Percentiles rank a stretch among this genome's conserved stretches.
Evolutionary conservation across 2,113 vertebrate genomes (phyloP).

Genomic region (Gobio gobio): DNA sequence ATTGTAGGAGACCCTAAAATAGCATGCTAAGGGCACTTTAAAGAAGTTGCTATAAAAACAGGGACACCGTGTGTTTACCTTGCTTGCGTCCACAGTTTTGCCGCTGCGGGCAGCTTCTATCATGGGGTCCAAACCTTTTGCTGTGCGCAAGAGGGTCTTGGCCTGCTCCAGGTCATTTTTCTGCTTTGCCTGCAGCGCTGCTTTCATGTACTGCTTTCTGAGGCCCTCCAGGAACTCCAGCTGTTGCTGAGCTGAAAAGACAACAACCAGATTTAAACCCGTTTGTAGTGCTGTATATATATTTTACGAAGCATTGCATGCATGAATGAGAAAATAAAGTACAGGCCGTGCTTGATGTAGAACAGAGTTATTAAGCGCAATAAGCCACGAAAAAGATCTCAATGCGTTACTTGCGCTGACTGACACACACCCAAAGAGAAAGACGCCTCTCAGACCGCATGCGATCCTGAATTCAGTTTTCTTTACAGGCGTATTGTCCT

Average conservation of each 20-base stretch:
- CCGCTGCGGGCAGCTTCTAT: constrained; percentile 81
- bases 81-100: constrained; percentile 80
- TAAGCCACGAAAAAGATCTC: no score
- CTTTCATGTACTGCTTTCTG: constrained; percentile 89
- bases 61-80: constrained; percentile 65
- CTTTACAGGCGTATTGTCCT: no score
- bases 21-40: background rate
- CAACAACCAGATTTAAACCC: background rate
- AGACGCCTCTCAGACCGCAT: no score
- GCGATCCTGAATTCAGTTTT: no score
- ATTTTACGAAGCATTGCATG: no score
- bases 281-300: no score
- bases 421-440: no score
- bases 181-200: constrained; percentile 91
- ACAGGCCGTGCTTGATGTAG: no score
- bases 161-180: constrained; percentile 90
- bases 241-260: constrained; percentile 78
- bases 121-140: constrained; percentile 83
- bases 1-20: no score
- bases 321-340: no score
- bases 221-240: constrained; percentile 87
- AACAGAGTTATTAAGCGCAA: no score
- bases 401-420: no score
- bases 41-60: background rate
- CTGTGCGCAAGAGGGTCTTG: constrained; percentile 82